Evolutionary conservation across 1,140 invertebrate genomes (phyloP).

Genomic region (Aradophagus sp.): DNA sequence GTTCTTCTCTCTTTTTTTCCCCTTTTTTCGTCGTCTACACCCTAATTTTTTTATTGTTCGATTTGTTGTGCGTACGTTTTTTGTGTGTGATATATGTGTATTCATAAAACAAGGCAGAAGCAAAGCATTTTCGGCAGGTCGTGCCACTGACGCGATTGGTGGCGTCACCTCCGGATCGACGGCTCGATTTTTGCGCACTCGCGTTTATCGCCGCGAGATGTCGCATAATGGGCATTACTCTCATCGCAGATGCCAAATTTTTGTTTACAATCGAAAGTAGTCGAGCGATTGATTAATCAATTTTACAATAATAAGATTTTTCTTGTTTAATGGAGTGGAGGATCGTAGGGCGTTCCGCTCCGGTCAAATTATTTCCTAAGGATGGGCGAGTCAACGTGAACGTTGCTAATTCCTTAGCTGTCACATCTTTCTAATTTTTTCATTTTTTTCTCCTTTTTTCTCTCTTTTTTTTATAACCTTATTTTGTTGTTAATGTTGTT

Average conservation of each 20-base stretch:
- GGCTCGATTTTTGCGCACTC: slow-evolving; percentile 39
- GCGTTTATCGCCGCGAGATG: background rate
- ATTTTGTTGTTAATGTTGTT: too few species aligned
- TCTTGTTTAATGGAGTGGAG: too few species aligned
- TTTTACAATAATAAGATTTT: too few species aligned
- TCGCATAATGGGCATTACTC: slow-evolving; percentile 2
- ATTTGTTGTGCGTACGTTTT: slow-evolving; percentile 52
- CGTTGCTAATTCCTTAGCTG: too few species aligned
- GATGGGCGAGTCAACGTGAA: too few species aligned
- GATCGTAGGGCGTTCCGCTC: too few species aligned
- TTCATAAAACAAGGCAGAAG: slow-evolving; percentile 19
- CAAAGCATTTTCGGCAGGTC: slow-evolving; percentile 6
- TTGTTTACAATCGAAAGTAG: background rate
- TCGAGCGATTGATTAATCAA: too few species aligned
- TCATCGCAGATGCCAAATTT: background rate
- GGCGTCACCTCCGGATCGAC: background rate
- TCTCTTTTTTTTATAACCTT: too few species aligned
- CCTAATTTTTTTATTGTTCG: slow-evolving; percentile 41
- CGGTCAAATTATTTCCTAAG: too few species aligned
- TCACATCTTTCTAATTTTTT: too few species aligned
- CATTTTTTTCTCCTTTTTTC: too few species aligned
- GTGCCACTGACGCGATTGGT: slow-evolving; percentile 2
- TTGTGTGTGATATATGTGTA: slow-evolving; percentile 51
- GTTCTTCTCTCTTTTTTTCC: background rate
- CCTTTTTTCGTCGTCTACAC: background rate